phyloP scores from a whole-genome alignment of 2,888 invertebrate genomes.

The Cheilosia vulpina region DNA sequence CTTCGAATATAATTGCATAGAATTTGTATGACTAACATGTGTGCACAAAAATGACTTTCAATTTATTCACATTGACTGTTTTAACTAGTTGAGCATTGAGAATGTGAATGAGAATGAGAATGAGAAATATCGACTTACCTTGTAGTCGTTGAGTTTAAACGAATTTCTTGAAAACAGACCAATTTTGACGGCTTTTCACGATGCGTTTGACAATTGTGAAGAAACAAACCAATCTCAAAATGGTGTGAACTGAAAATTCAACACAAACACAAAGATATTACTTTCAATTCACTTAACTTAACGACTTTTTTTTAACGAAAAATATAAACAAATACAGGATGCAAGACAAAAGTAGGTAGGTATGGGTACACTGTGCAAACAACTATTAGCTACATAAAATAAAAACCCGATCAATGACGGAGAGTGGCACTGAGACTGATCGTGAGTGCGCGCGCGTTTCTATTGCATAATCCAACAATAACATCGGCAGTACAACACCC shows the following conservation, averaged over 20 bases:
- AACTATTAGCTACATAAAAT: slow-evolving; percentile 2
- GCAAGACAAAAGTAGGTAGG: too few species aligned
- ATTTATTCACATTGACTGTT: slow-evolving; percentile 4
- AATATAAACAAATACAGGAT: slow-evolving; percentile 25
- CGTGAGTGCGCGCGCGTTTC: slow-evolving; percentile 42
- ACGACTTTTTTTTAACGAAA: slow-evolving; percentile 6
- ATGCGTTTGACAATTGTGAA: slow-evolving; percentile 52
- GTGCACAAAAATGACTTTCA: slow-evolving; percentile 4
- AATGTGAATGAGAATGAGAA: not conserved
- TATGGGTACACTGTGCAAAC: not conserved
- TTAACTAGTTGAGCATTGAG: not conserved
- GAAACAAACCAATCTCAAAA: slow-evolving; percentile 21
- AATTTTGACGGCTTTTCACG: slow-evolving; percentile 82
- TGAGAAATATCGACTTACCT: slow-evolving; percentile 76
- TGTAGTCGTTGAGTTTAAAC: slow-evolving; percentile 82
- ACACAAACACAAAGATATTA: slow-evolving; percentile 30
- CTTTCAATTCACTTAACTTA: not conserved
- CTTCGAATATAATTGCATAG: slow-evolving; percentile 34
- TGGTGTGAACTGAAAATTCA: slow-evolving; percentile 46
- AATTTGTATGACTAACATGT: slow-evolving; percentile 35
- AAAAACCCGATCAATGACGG: slow-evolving; percentile 21
- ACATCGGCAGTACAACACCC: slow-evolving; percentile 58
- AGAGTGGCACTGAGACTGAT: slow-evolving; percentile 10
- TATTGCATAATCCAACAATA: slow-evolving; percentile 65
- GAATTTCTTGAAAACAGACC: slow-evolving; percentile 83